Evolutionary conservation across 2,797 vertebrate genomes (phyloP), one percentile per base, ranked within the genome.

Genomic region (Capromys pilorides): DNA sequence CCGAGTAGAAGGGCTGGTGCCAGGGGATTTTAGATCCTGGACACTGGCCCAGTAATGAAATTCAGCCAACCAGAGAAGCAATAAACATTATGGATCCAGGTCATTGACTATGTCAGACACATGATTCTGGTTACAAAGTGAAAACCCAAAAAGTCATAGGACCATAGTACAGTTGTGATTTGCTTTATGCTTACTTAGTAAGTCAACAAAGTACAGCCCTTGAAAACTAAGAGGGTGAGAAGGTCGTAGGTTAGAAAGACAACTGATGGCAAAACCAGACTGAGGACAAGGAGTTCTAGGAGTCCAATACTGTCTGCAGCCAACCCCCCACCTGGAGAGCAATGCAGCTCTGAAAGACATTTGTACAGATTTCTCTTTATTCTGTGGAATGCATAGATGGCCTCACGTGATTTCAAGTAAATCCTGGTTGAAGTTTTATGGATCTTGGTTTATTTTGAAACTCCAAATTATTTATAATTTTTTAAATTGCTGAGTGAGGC

Each of bases 391-490:
- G 41, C 89, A 86, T 66, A 90, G 86, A 71, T 90, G 22, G 33
- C 31, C n/a, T 24, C 39, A 62, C 57, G 90, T 75, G 39, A 92
- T 78, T 94, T 80, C 79, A 87, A 67, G 92, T 81, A 79, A 94
- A 93, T 88, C 24, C 5, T 54, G 19, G 10, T 64, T 79, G 3
- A 95, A 86, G 85, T 83, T 95, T 93, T 45, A 36, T 41, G n/a
- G 59, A 61, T 39, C 31, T 85, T n/a, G 22, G 24, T 82, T 96
- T 87, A 87, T 91, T 95, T 89, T 95, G 62, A 94, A 97, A 75
- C n/a, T 61, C 13, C 11, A 78, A 91, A 54, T 75, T 97, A 75
- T 86, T 95, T 83, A 79, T 13, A 73, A 67, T 79, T 75, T 82
- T 88, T 93, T 31, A 61, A 94, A 90, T 69, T 82, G 67, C 18